phyloP scores from a whole-genome alignment of 2,113 vertebrate genomes.

The Myrmecophaga tridactyla region DNA sequence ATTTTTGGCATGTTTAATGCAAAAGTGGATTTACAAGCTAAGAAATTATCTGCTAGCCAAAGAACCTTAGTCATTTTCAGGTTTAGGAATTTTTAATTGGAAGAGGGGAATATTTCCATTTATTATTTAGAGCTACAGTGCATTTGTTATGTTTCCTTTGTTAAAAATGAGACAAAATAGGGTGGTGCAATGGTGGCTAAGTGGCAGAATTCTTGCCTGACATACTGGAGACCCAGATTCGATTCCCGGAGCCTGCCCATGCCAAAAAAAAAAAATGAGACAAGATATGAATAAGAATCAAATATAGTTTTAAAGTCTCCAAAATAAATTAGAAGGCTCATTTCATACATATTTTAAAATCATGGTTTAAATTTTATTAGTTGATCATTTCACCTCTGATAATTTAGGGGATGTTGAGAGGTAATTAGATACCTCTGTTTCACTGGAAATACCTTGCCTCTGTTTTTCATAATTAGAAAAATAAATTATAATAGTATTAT shows the following conservation, averaged over 20 bases:
- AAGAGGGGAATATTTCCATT: background rate
- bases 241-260: too few relatives aligned
- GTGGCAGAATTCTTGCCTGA: too few relatives aligned
- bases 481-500: background rate
- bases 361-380: conserved; percentile 46
- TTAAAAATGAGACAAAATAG: conserved; percentile 55
- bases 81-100: background rate
- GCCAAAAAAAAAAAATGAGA: conserved; percentile 53
- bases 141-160: background rate
- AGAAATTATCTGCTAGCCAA: conserved; percentile 7
- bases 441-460: background rate
- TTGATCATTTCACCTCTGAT: background rate
- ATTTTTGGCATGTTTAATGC: conserved; percentile 4
- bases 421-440: background rate
- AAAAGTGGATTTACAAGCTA: background rate
- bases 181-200: too few relatives aligned
- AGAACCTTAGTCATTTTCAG: background rate
- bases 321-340: conserved; percentile 3
- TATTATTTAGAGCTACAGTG: conserved; percentile 13
- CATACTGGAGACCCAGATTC: too few relatives aligned
- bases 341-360: conserved; percentile 21
- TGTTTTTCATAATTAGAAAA: conserved; percentile 35
- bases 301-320: background rate
- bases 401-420: background rate
- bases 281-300: conserved; percentile 39